These are phyloP conservation scores for Papilio polyxenes DNA, from an alignment of 1,140 invertebrate species.

Conservation along the genomic window DNA sequence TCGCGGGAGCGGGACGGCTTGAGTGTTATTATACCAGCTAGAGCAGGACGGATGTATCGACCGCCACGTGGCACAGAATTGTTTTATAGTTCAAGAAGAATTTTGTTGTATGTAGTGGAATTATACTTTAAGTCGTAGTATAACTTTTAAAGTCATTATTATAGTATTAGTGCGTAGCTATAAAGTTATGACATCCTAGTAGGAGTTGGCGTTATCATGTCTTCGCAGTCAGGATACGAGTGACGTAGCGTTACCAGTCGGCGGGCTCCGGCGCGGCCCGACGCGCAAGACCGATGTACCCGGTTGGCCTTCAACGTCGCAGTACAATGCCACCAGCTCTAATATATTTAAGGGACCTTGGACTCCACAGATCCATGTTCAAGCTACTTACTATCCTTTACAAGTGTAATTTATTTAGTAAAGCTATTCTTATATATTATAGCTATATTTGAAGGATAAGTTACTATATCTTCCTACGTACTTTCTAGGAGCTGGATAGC, in stretches of 20 bases:
- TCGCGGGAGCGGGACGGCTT: slow-evolving; percentile 52
- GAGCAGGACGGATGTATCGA: slow-evolving; percentile 42
- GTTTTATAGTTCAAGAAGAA: slow-evolving; percentile 20
- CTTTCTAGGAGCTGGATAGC: no score
- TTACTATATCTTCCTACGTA: no score
- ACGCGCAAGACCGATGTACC: slow-evolving; percentile 50
- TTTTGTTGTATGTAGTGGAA: slow-evolving; percentile 28
- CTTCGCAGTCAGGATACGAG: background rate
- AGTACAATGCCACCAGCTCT: slow-evolving; percentile 46
- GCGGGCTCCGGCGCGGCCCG: slow-evolving; percentile 30
- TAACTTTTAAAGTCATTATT: background rate
- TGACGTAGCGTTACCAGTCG: background rate
- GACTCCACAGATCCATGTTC: background rate
- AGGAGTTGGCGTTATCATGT: background rate
- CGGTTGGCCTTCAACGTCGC: slow-evolving; percentile 45
- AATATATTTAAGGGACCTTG: slow-evolving; percentile 28
- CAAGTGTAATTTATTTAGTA: slow-evolving; percentile 7
- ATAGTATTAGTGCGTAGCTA: background rate
- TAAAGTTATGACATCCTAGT: background rate
- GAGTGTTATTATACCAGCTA: slow-evolving; percentile 37
- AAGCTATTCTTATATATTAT: background rate
- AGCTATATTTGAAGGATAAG: no score
- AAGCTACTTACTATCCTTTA: slow-evolving; percentile 6
- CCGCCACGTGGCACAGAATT: slow-evolving; percentile 34
- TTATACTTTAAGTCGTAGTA: background rate